Evolutionary conservation across 2,113 vertebrate genomes (phyloP).

Genomic region (Cottus gobio): DNA sequence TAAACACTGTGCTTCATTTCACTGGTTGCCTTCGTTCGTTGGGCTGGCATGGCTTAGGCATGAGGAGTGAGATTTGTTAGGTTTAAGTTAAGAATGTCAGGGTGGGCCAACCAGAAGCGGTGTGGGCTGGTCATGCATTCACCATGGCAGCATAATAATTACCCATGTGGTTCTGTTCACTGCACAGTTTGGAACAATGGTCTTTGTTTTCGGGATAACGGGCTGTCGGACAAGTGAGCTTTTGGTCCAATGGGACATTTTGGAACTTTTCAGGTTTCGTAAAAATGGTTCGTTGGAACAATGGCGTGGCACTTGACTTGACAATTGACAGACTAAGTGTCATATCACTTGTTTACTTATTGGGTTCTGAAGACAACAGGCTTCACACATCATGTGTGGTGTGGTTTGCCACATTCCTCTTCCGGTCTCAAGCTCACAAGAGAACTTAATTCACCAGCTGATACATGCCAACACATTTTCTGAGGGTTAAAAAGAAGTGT

Average conservation of each 20-base stretch:
- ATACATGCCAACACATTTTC: not conserved
- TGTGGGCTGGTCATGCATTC: not conserved
- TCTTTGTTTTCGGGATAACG: not conserved
- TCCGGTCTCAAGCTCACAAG: not conserved
- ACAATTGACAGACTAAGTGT: not conserved
- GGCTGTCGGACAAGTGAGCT: not conserved
- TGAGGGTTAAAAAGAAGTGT: not conserved
- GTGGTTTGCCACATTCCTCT: not conserved
- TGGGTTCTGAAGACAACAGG: not conserved
- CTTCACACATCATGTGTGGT: not conserved
- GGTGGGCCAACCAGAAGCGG: not conserved
- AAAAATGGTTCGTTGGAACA: not conserved
- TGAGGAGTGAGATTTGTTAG: not conserved
- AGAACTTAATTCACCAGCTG: not conserved
- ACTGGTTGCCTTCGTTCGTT: not conserved
- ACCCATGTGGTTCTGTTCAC: not conserved
- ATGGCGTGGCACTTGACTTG: not conserved
- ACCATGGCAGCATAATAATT: not conserved
- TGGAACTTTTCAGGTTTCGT: not conserved
- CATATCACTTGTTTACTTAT: not conserved
- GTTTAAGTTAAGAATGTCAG: not conserved
- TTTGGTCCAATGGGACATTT: too few relatives aligned
- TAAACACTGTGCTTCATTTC: too few relatives aligned
- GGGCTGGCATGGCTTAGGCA: not conserved
- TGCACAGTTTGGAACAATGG: not conserved